These are phyloP conservation scores for Larimichthys polyactis DNA, from an alignment of 2,113 vertebrate species.

Conservation along the genomic window DNA sequence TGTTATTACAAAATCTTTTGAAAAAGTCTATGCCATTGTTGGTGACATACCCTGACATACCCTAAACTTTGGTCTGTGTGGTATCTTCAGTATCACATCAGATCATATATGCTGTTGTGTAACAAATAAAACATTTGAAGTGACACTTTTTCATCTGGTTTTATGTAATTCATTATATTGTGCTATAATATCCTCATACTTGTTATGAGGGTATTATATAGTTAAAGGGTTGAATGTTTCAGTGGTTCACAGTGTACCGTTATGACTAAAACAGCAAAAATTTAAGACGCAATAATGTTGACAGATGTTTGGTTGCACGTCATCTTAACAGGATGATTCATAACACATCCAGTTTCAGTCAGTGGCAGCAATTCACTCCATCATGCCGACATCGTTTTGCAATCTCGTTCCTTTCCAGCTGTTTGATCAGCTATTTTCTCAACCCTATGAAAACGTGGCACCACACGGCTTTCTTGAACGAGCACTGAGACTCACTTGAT, in stretches of 20 bases:
- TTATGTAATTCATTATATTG: too few relatives aligned
- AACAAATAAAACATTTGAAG: not conserved
- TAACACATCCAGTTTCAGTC: not conserved
- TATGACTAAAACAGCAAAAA: not conserved
- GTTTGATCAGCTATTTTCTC: conserved; percentile 35
- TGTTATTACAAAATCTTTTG: not conserved
- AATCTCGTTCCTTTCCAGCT: conserved; percentile 8
- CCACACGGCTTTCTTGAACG: conserved; percentile 8
- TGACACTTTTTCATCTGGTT: too few relatives aligned
- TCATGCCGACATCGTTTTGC: not conserved
- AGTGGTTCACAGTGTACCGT: not conserved
- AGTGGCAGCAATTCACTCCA: too few relatives aligned
- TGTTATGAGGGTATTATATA: too few relatives aligned
- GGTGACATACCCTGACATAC: too few relatives aligned
- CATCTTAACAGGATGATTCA: not conserved
- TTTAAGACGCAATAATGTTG: not conserved
- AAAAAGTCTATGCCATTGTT: not conserved
- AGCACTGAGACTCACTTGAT: not conserved
- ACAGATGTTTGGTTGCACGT: conserved; percentile 2
- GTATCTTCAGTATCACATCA: too few relatives aligned
- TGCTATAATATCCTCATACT: too few relatives aligned
- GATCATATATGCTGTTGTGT: not conserved
- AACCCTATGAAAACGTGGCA: not conserved
- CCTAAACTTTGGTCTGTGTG: too few relatives aligned
- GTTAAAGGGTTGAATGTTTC: too few relatives aligned